A percentile compares a stretch with the other conserved stretches of the same genome.
Evolutionary conservation across 30 jellyfish, hydroid and myxozoan species (phyloP).

Genomic region (Cassiopea xamachana): DNA sequence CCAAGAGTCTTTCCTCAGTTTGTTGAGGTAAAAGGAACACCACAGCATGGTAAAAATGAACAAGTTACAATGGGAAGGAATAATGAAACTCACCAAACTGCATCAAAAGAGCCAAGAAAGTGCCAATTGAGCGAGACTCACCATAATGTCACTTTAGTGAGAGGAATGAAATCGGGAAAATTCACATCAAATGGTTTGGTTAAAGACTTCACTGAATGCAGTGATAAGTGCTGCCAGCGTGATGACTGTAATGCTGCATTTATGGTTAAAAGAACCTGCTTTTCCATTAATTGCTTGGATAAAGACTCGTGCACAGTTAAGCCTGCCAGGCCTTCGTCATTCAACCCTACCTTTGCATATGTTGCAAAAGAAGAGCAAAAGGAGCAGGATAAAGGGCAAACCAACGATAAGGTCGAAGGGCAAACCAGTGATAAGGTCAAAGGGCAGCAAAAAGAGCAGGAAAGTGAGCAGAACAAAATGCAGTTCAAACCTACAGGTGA

Average conservation of each 20-base stretch:
- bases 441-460: slow-evolving; percentile 25
- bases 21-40: background rate
- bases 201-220: slow-evolving; percentile 68
- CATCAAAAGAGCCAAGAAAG: background rate
- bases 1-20: slow-evolving; percentile 32
- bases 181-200: slow-evolving; percentile 92
- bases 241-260: slow-evolving; percentile 94
- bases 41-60: background rate
- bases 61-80: background rate
- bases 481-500: background rate
- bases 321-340: slow-evolving; percentile 92
- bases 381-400: background rate
- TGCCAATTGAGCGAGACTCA: slow-evolving; percentile 66
- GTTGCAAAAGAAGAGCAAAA: slow-evolving; percentile 57
- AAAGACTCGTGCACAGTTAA: slow-evolving; percentile 67
- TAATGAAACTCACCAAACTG: background rate
- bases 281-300: slow-evolving; percentile 72
- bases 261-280: slow-evolving; percentile 96
- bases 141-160: slow-evolving; percentile 79
- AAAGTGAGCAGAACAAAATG: background rate
- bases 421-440: background rate
- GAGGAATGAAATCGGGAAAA: slow-evolving; percentile 95
- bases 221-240: slow-evolving; percentile 73
- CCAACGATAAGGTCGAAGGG: background rate
- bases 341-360: slow-evolving; percentile 92